Evolutionary conservation across 2,888 invertebrate species (phyloP).

Genomic region (Pachliopta kotzebuea): DNA sequence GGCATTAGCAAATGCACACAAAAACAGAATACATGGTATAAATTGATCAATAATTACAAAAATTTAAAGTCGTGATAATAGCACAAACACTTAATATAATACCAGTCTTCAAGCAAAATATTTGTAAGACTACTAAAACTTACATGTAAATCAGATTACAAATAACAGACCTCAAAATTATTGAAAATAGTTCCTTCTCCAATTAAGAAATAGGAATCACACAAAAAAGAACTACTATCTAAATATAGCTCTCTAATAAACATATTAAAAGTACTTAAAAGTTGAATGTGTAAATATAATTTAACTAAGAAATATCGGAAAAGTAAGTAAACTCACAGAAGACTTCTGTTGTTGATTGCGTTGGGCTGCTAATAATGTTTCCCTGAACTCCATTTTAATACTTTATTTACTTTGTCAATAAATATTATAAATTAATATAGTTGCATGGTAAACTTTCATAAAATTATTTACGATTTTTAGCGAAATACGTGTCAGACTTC

Average conservation of each 20-base stretch:
- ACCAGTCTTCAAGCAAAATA: too few species aligned
- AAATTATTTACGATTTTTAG: slow-evolving; percentile 61
- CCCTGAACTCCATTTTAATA: slow-evolving; percentile 70
- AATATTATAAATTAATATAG: slow-evolving; percentile 41
- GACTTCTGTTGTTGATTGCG: slow-evolving; percentile 78
- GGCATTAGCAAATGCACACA: neutral
- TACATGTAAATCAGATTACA: too few species aligned
- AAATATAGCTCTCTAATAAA: neutral
- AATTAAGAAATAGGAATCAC: neutral
- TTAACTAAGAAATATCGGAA: slow-evolving; percentile 32
- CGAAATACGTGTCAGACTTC: slow-evolving; percentile 74
- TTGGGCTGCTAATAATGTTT: slow-evolving; percentile 73
- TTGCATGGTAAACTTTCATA: slow-evolving; percentile 46
- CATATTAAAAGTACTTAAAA: neutral
- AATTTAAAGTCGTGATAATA: too few species aligned
- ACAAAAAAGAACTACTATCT: neutral
- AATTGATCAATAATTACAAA: neutral
- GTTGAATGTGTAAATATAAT: neutral
- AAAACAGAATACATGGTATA: neutral
- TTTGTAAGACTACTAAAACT: too few species aligned
- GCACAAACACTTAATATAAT: too few species aligned
- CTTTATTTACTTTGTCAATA: slow-evolving; percentile 27
- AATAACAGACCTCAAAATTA: too few species aligned
- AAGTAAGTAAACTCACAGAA: slow-evolving; percentile 63
- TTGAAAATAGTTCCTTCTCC: neutral